Base-by-base conservation (phyloP, 2,888 invertebrate species). In the Caenorhabditis wallacei region DNA sequence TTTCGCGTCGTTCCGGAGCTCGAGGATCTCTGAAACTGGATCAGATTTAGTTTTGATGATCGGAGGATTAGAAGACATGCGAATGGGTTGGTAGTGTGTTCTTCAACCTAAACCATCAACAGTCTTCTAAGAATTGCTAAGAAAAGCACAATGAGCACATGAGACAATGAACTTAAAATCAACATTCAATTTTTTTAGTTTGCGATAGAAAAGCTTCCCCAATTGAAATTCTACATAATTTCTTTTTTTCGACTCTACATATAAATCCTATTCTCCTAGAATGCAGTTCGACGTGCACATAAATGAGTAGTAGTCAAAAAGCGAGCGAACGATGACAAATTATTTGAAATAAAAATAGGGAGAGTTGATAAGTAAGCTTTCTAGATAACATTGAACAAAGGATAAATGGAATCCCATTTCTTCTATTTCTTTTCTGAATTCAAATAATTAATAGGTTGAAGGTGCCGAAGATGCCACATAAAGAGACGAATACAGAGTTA, bases 1-100 rank as follows among this genome's bases (percentile, higher is more conserved):
- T 91, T 91, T 1, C 91, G 80, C 8, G 91, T 91, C 3, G 91
- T 90, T 24, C 91, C 91, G 35, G 90, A 90, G 20, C 88, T 88
- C n/a, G 91, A 90, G 26, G 88, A 89, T 53, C 91, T 76, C 91
- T 91, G 84, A 69, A 90, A 89, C 66, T 51, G 37, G 53, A 35
- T 22, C 10, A 20, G 7, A 30, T 66, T 51, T 20, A 53, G 53
- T 51, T 64, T 26, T n/a, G 63, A 30, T 30, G 30, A 30, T 30
- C 8, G 30, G 4, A n/a, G n/a, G n/a, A n/a, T n/a, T n/a, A n/a
- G 30, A 30, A 30, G 30, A 30, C 30, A 30, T 30, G 30, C 30
- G 30, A 8, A 30, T 30, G 8, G 30, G 3, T 30, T 8, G n/a
- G n/a, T n/a, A n/a, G n/a, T n/a, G n/a, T n/a, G 11, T 35, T 35